These are phyloP conservation scores for Nudaria mundana DNA, from an alignment of 2,888 invertebrate species.

Conservation along the genomic window DNA sequence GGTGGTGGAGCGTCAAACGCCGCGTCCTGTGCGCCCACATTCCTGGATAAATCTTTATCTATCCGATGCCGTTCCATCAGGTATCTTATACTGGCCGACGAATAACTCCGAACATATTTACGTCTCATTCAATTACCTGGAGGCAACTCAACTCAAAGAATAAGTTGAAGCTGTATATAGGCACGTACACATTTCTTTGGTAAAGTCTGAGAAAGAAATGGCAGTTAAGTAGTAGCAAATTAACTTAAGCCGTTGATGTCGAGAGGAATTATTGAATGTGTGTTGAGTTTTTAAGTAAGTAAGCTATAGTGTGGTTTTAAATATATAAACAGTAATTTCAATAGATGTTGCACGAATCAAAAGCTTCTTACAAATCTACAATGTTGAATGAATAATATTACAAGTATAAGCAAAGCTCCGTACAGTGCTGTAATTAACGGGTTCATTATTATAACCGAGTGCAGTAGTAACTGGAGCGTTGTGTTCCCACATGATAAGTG, in stretches of 20 bases:
- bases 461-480: constrained; percentile 65
- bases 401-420: no score
- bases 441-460: constrained; percentile 50
- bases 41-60: constrained; percentile 51
- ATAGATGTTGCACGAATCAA: no score
- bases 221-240: no score
- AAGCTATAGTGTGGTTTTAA: neutral
- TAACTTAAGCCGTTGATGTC: no score
- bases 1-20: constrained; percentile 41
- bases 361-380: constrained; percentile 3
- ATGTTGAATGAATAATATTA: no score
- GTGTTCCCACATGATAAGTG: constrained; percentile 68
- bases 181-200: neutral
- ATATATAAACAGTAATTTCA: neutral
- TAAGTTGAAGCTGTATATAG: neutral
- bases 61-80: constrained; percentile 26
- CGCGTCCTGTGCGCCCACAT: constrained; percentile 42
- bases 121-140: constrained; percentile 10
- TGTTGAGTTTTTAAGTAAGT: no score
- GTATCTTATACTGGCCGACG: constrained; percentile 14
- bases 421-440: constrained; percentile 30
- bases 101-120: constrained; percentile 20
- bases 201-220: no score
- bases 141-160: neutral
- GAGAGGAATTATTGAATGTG: no score